These are phyloP conservation scores for Bembecia ichneumoniformis DNA, from an alignment of 2,888 invertebrate species.

Conservation along the genomic window DNA sequence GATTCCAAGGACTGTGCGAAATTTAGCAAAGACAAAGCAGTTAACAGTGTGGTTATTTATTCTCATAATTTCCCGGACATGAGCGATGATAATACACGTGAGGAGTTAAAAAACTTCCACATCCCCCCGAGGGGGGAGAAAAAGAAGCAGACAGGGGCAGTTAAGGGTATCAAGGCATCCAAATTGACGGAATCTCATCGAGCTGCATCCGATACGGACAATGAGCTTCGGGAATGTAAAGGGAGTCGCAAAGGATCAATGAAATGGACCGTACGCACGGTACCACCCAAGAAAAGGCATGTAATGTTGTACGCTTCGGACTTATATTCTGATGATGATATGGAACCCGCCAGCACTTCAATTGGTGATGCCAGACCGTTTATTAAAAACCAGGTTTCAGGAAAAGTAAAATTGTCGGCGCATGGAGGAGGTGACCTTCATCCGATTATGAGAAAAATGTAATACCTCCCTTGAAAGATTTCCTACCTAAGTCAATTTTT, in stretches of 20 bases:
- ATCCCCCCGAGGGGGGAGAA: constrained; percentile 70
- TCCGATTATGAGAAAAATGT: constrained; percentile 56
- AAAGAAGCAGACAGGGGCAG: constrained; percentile 52
- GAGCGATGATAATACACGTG: constrained; percentile 48
- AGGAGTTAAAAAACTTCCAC: constrained; percentile 70
- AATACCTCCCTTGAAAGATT: constrained; percentile 10
- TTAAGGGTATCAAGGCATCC: constrained; percentile 31
- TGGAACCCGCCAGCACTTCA: constrained; percentile 32
- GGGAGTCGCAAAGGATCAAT: constrained; percentile 43
- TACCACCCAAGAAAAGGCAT: constrained; percentile 56
- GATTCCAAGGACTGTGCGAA: constrained; percentile 37
- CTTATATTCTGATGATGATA: constrained; percentile 55
- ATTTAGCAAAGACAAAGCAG: constrained; percentile 56
- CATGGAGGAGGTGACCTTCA: constrained; percentile 61
- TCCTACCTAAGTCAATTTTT: constrained; percentile 19
- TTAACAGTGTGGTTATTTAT: constrained; percentile 59
- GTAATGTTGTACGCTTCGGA: constrained; percentile 51
- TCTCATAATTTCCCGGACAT: constrained; percentile 64
- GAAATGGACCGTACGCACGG: constrained; percentile 52
- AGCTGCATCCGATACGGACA: constrained; percentile 59
- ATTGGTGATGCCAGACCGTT: constrained; percentile 49
- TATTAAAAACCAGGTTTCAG: constrained; percentile 36
- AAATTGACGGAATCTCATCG: constrained; percentile 43
- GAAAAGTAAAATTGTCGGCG: constrained; percentile 50
- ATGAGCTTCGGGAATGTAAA: constrained; percentile 42